phyloP scores from a whole-genome alignment of 2,113 vertebrate genomes.

The Seriola dumerili region DNA sequence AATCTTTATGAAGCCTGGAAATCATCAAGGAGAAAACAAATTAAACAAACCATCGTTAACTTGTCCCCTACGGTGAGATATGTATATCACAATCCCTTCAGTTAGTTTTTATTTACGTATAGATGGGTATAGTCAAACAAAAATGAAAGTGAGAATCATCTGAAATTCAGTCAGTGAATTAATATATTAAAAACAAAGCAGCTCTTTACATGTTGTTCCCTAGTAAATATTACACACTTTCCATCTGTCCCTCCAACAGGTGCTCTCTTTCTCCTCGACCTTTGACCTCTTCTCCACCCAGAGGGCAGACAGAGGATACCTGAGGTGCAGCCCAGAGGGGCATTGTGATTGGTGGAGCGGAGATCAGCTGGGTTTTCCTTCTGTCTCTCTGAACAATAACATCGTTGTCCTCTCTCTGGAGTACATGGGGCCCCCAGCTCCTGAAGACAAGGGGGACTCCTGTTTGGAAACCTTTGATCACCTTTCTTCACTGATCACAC shows the following conservation, averaged over 20 bases:
- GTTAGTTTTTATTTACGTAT: no score
- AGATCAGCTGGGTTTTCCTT: slow-evolving; percentile 32
- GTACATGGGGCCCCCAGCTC: slow-evolving; percentile 26
- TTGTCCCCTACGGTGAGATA: no score
- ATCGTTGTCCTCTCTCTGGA: slow-evolving; percentile 41
- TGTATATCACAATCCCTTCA: no score
- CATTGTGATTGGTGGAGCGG: slow-evolving; percentile 54
- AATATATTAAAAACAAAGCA: no score
- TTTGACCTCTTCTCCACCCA: slow-evolving; percentile 18
- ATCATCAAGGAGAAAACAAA: no score
- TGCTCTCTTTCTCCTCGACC: slow-evolving; percentile 33
- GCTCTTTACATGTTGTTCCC: no score
- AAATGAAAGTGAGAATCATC: no score
- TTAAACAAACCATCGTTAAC: no score
- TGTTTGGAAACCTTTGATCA: slow-evolving; percentile 55
- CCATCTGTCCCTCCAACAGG: slow-evolving; percentile 23
- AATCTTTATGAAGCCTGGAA: no score
- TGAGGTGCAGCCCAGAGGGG: slow-evolving; percentile 7
- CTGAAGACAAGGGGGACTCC: slow-evolving; percentile 25
- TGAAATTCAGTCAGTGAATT: no score
- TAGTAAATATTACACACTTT: no score
- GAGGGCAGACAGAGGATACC: slow-evolving; percentile 62
- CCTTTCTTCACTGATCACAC: slow-evolving; percentile 34
- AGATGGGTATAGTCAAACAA: no score
- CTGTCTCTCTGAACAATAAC: slow-evolving; percentile 61